Conservation (phyloP, 2,888 invertebrate genomes). For the Rosalia funebris region DNA sequence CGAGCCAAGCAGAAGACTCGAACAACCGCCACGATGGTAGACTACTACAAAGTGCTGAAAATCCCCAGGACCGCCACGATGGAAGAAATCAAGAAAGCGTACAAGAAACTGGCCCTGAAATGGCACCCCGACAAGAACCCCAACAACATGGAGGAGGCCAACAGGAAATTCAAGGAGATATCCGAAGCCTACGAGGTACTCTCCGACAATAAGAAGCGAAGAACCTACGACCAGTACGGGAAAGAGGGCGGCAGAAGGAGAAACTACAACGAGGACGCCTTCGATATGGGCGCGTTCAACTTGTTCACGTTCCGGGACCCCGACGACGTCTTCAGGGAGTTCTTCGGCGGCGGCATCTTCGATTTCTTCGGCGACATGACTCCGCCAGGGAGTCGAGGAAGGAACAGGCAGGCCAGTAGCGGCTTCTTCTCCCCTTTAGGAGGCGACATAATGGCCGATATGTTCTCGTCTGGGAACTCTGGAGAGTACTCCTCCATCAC, state of each 20-base stretch:
- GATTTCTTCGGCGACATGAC: constrained; percentile 24
- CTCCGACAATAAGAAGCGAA: constrained; percentile 33
- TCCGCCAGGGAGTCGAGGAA: background rate
- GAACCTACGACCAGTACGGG: constrained; percentile 33
- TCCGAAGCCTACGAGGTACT: constrained; percentile 40
- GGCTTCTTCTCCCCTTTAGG: constrained; percentile 14
- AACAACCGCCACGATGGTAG: constrained; percentile 21
- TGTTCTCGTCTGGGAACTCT: constrained; percentile 22
- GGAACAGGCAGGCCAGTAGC: constrained; percentile 1
- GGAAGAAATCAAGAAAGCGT: constrained; percentile 40
- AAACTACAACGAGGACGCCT: constrained; percentile 10
- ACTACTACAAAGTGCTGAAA: constrained; percentile 39
- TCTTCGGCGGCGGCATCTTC: constrained; percentile 34
- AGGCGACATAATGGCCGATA: constrained; percentile 20
- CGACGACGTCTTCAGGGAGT: constrained; percentile 39
- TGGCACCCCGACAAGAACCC: constrained; percentile 44
- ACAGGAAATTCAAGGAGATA: constrained; percentile 36
- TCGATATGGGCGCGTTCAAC: constrained; percentile 26
- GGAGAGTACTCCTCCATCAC: constrained; percentile 24
- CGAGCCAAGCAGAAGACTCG: background rate
- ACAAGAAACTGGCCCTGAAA: constrained; percentile 39
- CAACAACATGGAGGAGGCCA: constrained; percentile 34
- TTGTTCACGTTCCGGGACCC: constrained; percentile 32
- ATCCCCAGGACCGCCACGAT: constrained; percentile 30
- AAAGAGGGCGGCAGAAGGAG: constrained; percentile 5